These are phyloP conservation scores for Kryptolebias marmoratus DNA, from an alignment of 2,113 vertebrate species.

Conservation along the genomic window DNA sequence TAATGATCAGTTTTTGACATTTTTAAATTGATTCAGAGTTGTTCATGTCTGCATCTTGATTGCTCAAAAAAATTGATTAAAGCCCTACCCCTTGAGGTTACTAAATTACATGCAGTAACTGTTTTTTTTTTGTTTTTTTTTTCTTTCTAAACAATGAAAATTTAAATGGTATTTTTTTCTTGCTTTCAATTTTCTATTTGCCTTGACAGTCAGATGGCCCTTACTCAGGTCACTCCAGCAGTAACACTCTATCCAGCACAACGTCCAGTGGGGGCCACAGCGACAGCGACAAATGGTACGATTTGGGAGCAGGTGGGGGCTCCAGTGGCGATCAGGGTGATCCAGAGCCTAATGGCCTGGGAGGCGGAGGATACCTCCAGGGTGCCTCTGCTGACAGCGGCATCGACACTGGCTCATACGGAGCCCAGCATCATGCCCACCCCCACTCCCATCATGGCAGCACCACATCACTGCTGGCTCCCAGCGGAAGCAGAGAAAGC, in stretches of 20 bases:
- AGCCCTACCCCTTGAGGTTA: not conserved
- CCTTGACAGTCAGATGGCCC: conserved; percentile 88
- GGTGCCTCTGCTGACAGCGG: conserved; percentile 93
- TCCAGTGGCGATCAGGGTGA: conserved; percentile 85
- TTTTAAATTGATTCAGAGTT: no score
- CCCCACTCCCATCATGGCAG: conserved; percentile 86
- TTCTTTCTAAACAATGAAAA: not conserved
- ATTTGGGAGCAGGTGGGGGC: conserved; percentile 82
- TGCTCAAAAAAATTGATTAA: no score
- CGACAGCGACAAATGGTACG: conserved; percentile 95
- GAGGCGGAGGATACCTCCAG: conserved; percentile 88
- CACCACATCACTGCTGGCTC: conserved; percentile 87
- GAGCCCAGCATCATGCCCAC: conserved; percentile 70
- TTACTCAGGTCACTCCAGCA: conserved; percentile 97
- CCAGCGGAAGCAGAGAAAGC: conserved; percentile 76
- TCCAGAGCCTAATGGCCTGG: conserved; percentile 89
- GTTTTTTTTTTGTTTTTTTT: not conserved
- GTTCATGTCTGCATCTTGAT: no score
- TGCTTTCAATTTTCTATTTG: not conserved
- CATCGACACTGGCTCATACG: conserved; percentile 92
- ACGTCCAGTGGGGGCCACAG: conserved; percentile 93
- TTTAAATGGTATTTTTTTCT: not conserved
- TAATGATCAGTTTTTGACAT: no score
- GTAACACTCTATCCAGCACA: conserved; percentile 97
- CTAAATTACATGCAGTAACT: not conserved